A percentile compares a stretch with the other conserved stretches of the same genome.
phyloP scores from a whole-genome alignment of 2,113 vertebrate species.

The Ochotona curzoniae region DNA sequence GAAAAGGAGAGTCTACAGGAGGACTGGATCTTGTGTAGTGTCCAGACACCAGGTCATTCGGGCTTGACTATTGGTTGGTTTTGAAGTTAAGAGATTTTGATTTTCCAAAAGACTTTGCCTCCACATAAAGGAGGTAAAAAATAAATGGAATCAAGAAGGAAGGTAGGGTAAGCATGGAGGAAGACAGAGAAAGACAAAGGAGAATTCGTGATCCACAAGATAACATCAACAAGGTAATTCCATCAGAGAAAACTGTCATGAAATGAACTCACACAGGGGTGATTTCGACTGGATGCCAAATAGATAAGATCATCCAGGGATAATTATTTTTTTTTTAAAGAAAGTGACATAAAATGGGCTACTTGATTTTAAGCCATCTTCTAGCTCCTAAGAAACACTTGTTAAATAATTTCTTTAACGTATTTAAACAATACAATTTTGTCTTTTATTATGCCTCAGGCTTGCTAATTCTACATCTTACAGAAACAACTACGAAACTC shows the following conservation, averaged over 20 bases:
- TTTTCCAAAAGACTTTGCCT: not conserved
- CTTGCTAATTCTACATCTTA: slow-evolving; percentile 9
- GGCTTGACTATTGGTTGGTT: not conserved
- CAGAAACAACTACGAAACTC: not conserved
- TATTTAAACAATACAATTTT: not conserved
- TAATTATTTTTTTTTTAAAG: not conserved
- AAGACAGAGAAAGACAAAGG: not conserved
- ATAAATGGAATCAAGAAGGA: not conserved
- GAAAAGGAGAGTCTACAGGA: not conserved
- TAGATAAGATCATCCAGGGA: not conserved
- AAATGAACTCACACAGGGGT: not conserved
- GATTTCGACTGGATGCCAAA: not conserved
- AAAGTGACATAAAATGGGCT: not conserved
- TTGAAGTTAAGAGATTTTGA: not conserved
- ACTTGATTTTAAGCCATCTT: not conserved
- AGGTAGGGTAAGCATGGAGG: not conserved
- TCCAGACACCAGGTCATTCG: not conserved
- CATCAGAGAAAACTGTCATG: not conserved
- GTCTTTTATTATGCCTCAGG: not conserved
- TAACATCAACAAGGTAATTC: not conserved
- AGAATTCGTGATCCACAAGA: not conserved
- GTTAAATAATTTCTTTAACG: not conserved
- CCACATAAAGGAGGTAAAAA: not conserved
- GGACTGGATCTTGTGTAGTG: not conserved
- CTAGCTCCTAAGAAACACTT: not conserved